These are phyloP conservation scores for Ptyas mucosa DNA, from an alignment of 2,113 vertebrate species.

Conservation along the genomic window DNA sequence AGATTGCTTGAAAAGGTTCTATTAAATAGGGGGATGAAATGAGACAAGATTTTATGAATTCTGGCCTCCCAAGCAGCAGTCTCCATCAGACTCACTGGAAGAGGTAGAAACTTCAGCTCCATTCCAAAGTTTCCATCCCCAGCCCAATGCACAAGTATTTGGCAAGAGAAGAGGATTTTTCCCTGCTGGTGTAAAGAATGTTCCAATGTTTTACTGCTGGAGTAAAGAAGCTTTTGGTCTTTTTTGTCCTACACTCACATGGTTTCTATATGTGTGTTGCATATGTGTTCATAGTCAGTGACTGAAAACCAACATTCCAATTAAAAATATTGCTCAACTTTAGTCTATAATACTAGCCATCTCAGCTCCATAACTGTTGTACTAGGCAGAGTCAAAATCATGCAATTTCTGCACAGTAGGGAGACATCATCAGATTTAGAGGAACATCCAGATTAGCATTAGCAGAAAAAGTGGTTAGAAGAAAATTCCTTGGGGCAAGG, in stretches of 20 bases:
- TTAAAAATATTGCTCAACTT: background rate
- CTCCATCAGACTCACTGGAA: background rate
- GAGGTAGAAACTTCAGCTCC: background rate
- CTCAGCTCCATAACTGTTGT: too few species aligned
- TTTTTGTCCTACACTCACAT: background rate
- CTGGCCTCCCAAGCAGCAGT: background rate
- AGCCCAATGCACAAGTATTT: background rate
- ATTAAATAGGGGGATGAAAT: background rate
- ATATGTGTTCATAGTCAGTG: background rate
- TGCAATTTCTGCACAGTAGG: background rate
- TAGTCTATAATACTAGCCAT: too few species aligned
- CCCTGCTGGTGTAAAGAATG: background rate
- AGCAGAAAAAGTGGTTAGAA: background rate
- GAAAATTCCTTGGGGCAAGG: background rate
- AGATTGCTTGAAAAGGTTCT: background rate
- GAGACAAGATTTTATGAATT: background rate
- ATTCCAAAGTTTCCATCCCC: background rate
- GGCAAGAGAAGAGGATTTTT: background rate
- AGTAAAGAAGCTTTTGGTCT: background rate
- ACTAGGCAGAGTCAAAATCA: too few species aligned
- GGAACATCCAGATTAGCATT: background rate
- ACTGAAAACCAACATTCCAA: background rate
- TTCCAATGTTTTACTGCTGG: background rate
- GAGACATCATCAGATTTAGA: background rate
- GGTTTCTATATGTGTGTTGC: background rate